Percentiles rank a stretch among this genome's conserved stretches.
phyloP scores from a whole-genome alignment of 2,113 vertebrate genomes.

The Sinocyclocheilus grahami region DNA sequence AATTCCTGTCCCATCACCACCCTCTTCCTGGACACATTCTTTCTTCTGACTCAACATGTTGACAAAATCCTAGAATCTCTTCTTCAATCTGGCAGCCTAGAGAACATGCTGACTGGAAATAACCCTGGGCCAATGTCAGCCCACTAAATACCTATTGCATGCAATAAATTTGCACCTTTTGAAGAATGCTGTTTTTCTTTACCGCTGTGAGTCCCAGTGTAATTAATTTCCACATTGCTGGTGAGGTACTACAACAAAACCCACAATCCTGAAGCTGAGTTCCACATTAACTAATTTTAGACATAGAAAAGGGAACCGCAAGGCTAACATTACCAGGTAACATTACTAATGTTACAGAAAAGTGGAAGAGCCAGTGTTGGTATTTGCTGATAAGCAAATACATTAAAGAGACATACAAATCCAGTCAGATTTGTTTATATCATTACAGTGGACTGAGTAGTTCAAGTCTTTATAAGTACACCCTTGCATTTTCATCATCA shows the following conservation, averaged over 20 bases:
- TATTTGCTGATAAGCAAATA: not conserved
- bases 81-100: constrained; percentile 45
- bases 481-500: not conserved
- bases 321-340: not conserved
- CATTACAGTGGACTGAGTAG: not conserved
- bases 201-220: not conserved
- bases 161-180: not conserved
- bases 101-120: constrained; percentile 27
- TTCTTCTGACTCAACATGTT: constrained; percentile 64
- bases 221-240: too few relatives aligned
- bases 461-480: not conserved
- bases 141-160: not conserved
- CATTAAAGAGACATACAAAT: not conserved
- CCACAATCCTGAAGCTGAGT: not conserved
- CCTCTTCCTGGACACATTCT: not conserved
- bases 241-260: not conserved
- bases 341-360: not conserved
- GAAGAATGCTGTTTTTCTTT: not conserved
- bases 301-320: not conserved
- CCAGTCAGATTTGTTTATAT: not conserved
- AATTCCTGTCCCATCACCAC: constrained; percentile 33
- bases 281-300: not conserved
- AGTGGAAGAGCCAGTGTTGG: not conserved
- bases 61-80: constrained; percentile 54
- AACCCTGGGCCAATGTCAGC: constrained; percentile 36